Conservation (phyloP, 2,797 vertebrate species). For the Numenius phaeopus region DNA sequence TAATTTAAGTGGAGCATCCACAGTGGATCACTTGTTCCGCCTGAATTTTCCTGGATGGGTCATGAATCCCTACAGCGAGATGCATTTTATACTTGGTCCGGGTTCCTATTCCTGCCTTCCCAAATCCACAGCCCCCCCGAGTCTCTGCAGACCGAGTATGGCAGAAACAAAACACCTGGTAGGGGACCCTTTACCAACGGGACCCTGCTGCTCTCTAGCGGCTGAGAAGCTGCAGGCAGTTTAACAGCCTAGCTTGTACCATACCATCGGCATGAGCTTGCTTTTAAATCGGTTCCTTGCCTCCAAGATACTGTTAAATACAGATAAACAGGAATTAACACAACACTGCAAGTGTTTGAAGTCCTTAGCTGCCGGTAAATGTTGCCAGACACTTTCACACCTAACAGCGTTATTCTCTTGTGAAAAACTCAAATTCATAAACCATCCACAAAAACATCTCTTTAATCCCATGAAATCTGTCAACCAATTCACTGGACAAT, state of each 20-base stretch:
- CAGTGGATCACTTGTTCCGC: background rate
- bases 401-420: rapidly evolving
- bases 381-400: background rate
- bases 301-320: background rate
- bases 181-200: background rate
- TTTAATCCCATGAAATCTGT: too few species aligned
- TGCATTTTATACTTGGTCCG: rapidly evolving
- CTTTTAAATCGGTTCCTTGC: background rate
- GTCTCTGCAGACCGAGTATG: rapidly evolving
- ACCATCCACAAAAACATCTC: background rate
- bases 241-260: rapidly evolving
- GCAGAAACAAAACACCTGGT: background rate
- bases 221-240: background rate
- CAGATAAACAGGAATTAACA: background rate
- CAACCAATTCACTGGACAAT: rapidly evolving
- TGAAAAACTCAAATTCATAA: background rate
- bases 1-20: background rate
- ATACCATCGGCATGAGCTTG: rapidly evolving
- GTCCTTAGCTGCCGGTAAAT: background rate
- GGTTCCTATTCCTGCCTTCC: background rate
- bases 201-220: constrained; percentile 26
- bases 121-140: background rate
- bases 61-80: rapidly evolving
- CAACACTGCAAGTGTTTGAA: too few species aligned
- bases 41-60: background rate